Percentiles rank a stretch among this genome's conserved stretches.
Evolutionary conservation across 1,140 invertebrate species (phyloP).

Genomic region (Coelopa frigida): DNA sequence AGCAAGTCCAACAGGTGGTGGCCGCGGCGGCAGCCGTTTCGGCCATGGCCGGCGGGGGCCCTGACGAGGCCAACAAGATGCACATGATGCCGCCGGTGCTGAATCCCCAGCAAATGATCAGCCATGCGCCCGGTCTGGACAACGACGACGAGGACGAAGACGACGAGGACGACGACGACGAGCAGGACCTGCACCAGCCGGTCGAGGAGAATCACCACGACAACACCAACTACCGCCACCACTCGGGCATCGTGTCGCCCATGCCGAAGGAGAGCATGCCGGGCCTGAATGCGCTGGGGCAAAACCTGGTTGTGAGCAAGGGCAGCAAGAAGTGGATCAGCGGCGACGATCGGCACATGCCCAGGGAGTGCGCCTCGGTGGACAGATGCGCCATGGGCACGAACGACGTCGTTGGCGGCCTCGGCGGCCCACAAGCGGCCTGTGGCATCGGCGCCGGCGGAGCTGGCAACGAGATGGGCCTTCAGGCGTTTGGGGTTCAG

Average conservation of each 20-base stretch:
- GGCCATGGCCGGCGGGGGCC: conserved; percentile 32
- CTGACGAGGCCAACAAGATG: conserved; percentile 31
- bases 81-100: conserved; percentile 35
- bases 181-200: conserved; percentile 8
- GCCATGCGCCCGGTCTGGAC: conserved; percentile 12
- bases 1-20: conserved; percentile 40
- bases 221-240: conserved; percentile 31
- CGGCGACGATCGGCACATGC: conserved; percentile 29
- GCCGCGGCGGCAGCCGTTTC: conserved; percentile 38
- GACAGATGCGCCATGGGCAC: conserved; percentile 15
- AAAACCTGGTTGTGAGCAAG: conserved; percentile 43
- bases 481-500: conserved; percentile 30
- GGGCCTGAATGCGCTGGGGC: conserved; percentile 34
- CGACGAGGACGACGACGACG: conserved; percentile 29
- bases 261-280: too few relatives aligned
- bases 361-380: conserved; percentile 11
- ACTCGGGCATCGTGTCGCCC: conserved; percentile 28
- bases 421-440: background rate
- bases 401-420: conserved; percentile 14
- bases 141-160: conserved; percentile 37
- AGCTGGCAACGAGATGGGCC: conserved; percentile 18
- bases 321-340: conserved; percentile 44
- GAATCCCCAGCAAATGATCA: conserved; percentile 11
- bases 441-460: conserved; percentile 11
- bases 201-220: conserved; percentile 13